Evolutionary conservation across 2,888 invertebrate species (phyloP), one percentile per base, ranked within the genome.

Genomic region (Alloplasta piceator): DNA sequence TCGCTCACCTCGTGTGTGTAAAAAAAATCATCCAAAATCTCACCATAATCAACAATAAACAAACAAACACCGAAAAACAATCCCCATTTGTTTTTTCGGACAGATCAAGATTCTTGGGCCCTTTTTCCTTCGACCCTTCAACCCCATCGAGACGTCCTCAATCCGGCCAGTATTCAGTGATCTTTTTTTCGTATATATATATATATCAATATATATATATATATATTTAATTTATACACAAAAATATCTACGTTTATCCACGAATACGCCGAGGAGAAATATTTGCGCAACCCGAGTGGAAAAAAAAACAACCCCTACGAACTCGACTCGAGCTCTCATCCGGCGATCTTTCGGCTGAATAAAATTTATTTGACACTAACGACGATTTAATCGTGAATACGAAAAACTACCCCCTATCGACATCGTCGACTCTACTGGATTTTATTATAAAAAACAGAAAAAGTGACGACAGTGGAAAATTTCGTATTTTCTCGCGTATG

Each of bases 1-100:
- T 73, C 72, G 66, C 26, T 26, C 60, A 70, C 77, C 26, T 26
- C 80, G 52, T 78, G 64, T 80, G 16, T 66, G 56, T 16, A 67
- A 46, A 39, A 60, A 63, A 50, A 68, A 68, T 43, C 68, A 58
- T 26, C 26, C 26, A 26, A 26, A 26, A 26, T 26, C 56, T 74
- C 63, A 78, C 56, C 61, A 58, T 68, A 10, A 71, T 38, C 58
- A 72, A 26, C 26, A 26, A 26, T 36, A 43, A 63, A 56, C 16
- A 38, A 43, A 48, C 52, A 72, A 55, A 9, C 1, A 26, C 26
- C 26, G 26, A 26, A 26, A 26, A 71, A 61, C 50, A 71, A 60
- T 14, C 6, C n/a, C 48, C 50, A 55, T 71, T n/a, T 46, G 36
- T 46, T 55, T 55, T 55, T 52, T 41, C 71, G 63, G 26, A 26